phyloP scores from a whole-genome alignment of 2,888 invertebrate genomes.

The Synanthedon vespiformis region DNA sequence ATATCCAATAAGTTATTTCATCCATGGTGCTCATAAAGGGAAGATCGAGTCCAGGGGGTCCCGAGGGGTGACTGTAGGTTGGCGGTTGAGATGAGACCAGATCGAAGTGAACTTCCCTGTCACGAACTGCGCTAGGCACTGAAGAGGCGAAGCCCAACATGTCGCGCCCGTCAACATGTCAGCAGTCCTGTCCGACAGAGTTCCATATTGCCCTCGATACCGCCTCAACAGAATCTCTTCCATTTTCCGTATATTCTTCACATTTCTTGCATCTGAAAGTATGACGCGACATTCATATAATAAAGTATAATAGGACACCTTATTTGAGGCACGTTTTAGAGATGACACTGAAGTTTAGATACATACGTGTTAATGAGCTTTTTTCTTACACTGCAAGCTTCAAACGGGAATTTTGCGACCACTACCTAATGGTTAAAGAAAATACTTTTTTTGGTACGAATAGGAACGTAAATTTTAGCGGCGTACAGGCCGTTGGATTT shows the following conservation, averaged over 20 bases:
- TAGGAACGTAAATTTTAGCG: background rate
- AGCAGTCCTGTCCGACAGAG: slow-evolving; percentile 24
- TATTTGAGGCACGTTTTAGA: too few species aligned
- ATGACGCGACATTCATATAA: background rate
- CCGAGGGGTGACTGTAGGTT: background rate
- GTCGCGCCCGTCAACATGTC: slow-evolving; percentile 16
- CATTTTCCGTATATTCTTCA: slow-evolving; percentile 20
- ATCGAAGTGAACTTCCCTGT: background rate
- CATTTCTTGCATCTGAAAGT: slow-evolving; percentile 55
- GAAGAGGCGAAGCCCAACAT: slow-evolving; percentile 24
- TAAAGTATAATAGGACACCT: too few species aligned
- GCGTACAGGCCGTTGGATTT: background rate
- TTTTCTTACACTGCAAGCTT: too few species aligned
- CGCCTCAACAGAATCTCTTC: slow-evolving; percentile 10
- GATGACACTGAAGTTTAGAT: too few species aligned
- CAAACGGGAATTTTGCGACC: background rate
- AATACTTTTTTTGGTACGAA: background rate
- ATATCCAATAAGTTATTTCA: slow-evolving; percentile 60
- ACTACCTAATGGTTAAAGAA: background rate
- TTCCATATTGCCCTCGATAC: slow-evolving; percentile 15
- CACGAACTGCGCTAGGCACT: slow-evolving; percentile 1
- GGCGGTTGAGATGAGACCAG: background rate
- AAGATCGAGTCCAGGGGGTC: slow-evolving; percentile 10
- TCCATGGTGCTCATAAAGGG: slow-evolving; percentile 63
- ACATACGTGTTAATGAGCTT: too few species aligned